Base-by-base conservation (phyloP, 2,113 vertebrate genomes). In the Datnioides undecimradiatus region DNA sequence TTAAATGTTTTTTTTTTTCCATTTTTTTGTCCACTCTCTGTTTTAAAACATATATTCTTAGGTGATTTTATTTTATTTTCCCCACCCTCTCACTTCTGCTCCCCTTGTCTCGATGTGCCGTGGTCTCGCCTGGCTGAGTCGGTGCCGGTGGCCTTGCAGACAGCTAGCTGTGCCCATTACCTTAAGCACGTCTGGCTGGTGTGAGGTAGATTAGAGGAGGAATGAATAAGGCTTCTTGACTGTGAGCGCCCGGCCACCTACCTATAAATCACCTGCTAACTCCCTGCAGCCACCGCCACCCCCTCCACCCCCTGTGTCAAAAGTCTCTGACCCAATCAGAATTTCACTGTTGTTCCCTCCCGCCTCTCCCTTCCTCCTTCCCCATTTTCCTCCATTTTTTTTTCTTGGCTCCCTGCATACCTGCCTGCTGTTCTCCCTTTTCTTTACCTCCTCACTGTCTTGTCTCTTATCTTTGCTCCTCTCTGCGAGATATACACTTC, bases 251-350 rank as follows among this genome's bases (percentile, higher is more conserved):
- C 17, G 45, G 75, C 82, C 83, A 82, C 79, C 82, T 59, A 83
- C 79, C 84, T 73, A 93, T 94, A 92, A 93, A 93, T 93, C 91
- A 92, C 79, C 80, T 62, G 62, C 84, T 89, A 81, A 90, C 82
- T 83, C 82, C 74, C 83, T 68, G 21, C 67, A 65, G 63, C 64
- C 16, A 36, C 63, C 59, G 52, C 75, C 36, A 27, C 46, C 41
- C 33, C 40, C 14, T 34, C 38, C 59, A 12, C 2, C 55, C 68
- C 34, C 36, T 10, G 72, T 66, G 57, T 86, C 72, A 86, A 79
- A 79, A 25, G 76, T 74, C 66, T 80, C 65, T 65, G 59, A 90
- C 79, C 79, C 76, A 48, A 54, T 23, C 75, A 82, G 45, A 81
- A 83, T 80, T 54, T 65, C 38, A 29, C 36, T 63, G 41, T 41